A percentile compares a stretch with the other conserved stretches of the same genome.
Evolutionary conservation across 1,140 invertebrate genomes (phyloP).

Genomic region (Bactericera cockerelli): DNA sequence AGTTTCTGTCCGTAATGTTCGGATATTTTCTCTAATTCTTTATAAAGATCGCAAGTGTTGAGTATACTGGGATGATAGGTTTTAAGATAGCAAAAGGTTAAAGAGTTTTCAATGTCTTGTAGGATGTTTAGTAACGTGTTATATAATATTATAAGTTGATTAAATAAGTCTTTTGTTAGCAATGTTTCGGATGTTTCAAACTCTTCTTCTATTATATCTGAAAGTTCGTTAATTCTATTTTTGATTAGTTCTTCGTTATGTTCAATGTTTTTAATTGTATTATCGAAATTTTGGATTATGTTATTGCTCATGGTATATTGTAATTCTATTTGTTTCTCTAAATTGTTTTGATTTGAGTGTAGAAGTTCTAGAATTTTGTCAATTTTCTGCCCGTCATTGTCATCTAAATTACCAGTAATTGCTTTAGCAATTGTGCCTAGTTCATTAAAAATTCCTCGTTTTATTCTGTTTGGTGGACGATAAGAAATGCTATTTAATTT

Average conservation of each 20-base stretch:
- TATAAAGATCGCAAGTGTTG: no score
- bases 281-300: not conserved
- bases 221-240: not conserved
- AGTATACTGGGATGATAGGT: constrained; percentile 7
- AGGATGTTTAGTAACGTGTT: not conserved
- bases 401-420: no score
- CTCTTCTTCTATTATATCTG: not conserved
- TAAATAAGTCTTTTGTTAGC: not conserved
- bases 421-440: no score
- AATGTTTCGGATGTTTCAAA: not conserved
- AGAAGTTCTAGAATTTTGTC: not conserved
- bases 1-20: no score
- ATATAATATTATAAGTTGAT: not conserved
- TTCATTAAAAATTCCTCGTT: no score
- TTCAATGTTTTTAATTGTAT: not conserved
- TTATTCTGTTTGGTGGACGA: no score
- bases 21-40: no score
- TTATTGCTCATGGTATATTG: not conserved
- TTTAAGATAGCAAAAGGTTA: not conserved
- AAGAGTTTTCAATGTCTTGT: not conserved
- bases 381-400: not conserved
- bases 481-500: not conserved
- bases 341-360: not conserved
- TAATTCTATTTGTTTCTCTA: not conserved
- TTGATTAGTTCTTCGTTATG: constrained; percentile 2